Conservation (phyloP, 2,888 invertebrate genomes). For the Rhaphigaster nebulosa region DNA sequence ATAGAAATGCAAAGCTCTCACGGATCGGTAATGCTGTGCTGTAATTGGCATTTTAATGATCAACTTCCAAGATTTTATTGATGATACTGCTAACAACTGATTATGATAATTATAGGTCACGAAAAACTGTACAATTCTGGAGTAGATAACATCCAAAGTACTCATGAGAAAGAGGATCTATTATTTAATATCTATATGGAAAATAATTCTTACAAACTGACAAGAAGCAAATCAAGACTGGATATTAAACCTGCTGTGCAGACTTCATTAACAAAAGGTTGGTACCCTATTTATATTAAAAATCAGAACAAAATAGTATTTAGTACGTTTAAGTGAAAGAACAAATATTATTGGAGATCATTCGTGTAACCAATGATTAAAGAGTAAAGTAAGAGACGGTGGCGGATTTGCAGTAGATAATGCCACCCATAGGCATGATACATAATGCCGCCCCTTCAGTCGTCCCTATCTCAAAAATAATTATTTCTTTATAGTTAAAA, state of each 20-base stretch:
- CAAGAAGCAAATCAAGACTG: slow-evolving; percentile 39
- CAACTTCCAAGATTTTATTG: not conserved
- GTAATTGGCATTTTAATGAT: not conserved
- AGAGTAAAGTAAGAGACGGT: not conserved
- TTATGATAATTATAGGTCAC: slow-evolving; percentile 7
- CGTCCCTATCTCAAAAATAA: no score
- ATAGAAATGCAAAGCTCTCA: no score
- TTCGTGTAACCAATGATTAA: not conserved
- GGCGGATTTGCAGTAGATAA: no score
- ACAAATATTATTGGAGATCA: not conserved
- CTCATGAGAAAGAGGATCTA: slow-evolving; percentile 37
- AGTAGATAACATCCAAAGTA: not conserved
- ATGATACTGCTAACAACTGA: not conserved
- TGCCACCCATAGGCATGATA: no score
- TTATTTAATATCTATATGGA: slow-evolving; percentile 61
- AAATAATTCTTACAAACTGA: slow-evolving; percentile 59
- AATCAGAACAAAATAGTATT: not conserved
- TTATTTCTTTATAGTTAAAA: no score
- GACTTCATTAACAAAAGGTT: slow-evolving; percentile 20
- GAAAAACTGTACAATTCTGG: slow-evolving; percentile 42
- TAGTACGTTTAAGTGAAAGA: not conserved
- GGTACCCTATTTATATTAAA: not conserved
- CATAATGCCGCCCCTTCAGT: no score
- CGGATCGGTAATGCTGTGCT: not conserved
- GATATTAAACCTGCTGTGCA: slow-evolving; percentile 35